A percentile compares a stretch with the other conserved stretches of the same genome.
Evolutionary conservation across 1,140 invertebrate species (phyloP).

Genomic region (Scaptomyza montana): DNA sequence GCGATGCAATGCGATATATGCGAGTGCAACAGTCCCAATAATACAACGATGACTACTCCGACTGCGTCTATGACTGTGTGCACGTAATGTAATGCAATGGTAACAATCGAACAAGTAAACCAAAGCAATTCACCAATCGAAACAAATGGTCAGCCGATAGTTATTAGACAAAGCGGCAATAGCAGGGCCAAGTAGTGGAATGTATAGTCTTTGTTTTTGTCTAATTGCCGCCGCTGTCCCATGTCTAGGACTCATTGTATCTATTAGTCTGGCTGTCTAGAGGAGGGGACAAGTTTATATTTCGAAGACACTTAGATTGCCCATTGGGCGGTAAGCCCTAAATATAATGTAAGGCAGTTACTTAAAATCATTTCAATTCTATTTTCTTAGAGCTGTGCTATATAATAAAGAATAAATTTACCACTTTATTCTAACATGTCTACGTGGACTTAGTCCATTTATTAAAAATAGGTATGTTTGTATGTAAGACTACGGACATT

Average conservation of each 20-base stretch:
- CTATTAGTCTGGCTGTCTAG: too few relatives aligned
- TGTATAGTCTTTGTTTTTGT: constrained; percentile 14
- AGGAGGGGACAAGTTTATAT: too few relatives aligned
- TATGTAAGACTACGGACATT: too few relatives aligned
- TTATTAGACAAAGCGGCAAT: background rate
- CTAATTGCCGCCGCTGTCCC: constrained; percentile 64
- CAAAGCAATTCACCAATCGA: constrained; percentile 46
- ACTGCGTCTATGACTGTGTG: constrained; percentile 20
- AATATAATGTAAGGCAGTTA: too few relatives aligned
- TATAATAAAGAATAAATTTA: too few relatives aligned
- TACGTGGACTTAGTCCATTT: too few relatives aligned
- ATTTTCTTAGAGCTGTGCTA: too few relatives aligned
- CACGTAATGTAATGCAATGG: constrained; percentile 66
- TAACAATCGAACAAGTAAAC: constrained; percentile 48
- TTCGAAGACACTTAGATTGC: too few relatives aligned
- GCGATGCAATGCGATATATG: constrained; percentile 48
- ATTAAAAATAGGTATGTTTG: too few relatives aligned
- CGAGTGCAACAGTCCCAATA: constrained; percentile 23
- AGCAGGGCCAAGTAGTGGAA: background rate
- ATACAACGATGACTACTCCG: background rate
- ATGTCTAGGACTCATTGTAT: background rate
- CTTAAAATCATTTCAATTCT: too few relatives aligned
- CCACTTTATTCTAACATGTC: too few relatives aligned
- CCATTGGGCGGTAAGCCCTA: too few relatives aligned
- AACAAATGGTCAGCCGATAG: constrained; percentile 4